Evolutionary conservation across 1,140 invertebrate species (phyloP).

Genomic region (Hydropsyche tenuis): DNA sequence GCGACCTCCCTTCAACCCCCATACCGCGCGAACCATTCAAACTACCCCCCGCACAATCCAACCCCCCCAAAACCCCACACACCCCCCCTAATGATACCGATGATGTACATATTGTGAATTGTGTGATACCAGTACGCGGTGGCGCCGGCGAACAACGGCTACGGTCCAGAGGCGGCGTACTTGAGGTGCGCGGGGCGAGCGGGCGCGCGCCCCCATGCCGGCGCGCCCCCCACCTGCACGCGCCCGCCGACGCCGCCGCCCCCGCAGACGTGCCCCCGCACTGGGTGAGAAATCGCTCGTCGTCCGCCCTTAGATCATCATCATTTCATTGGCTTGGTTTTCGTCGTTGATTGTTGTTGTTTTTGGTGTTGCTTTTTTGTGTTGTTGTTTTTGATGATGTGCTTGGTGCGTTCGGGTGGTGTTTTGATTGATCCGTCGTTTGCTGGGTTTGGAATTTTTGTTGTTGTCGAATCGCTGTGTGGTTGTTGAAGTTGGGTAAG

Average conservation of each 20-base stretch:
- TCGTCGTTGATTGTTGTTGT: neutral
- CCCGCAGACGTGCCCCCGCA: constrained; percentile 48
- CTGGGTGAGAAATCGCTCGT: constrained; percentile 42
- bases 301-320: neutral
- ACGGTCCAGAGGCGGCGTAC: constrained; percentile 49
- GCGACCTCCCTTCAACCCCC: no score
- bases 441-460: no score
- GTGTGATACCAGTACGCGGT: constrained; percentile 39
- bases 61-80: no score
- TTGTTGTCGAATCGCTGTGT: no score
- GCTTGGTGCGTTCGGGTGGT: no score
- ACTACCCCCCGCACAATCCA: no score
- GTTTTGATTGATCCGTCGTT: no score
- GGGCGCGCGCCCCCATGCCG: constrained; percentile 5
- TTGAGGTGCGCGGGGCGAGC: constrained; percentile 41
- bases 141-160: constrained; percentile 49
- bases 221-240: constrained; percentile 34
- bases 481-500: no score
- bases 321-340: neutral
- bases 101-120: no score
- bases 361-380: neutral
- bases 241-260: constrained; percentile 38
- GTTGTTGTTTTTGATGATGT: no score
- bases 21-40: no score
- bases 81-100: no score